Percentiles rank a stretch among this genome's conserved stretches.
Evolutionary conservation across 2,888 invertebrate genomes (phyloP).

Genomic region (Agonopterix subpropinquella): DNA sequence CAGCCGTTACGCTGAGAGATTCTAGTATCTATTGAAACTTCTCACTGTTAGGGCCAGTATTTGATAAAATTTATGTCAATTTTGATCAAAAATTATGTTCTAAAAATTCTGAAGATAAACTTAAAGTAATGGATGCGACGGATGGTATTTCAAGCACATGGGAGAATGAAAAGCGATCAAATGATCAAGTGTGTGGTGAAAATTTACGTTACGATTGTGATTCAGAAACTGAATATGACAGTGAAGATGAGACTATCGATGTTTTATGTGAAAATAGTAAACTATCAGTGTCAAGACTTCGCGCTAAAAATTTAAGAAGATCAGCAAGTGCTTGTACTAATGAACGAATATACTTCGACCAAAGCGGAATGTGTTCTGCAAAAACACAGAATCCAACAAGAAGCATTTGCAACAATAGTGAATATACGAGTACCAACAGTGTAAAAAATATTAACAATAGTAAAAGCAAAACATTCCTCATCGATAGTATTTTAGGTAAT

Average conservation of each 20-base stretch:
- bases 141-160: conserved; percentile 67
- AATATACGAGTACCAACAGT: conserved; percentile 26
- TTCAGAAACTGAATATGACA: conserved; percentile 54
- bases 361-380: conserved; percentile 34
- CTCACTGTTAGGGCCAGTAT: conserved; percentile 12
- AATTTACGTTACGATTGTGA: conserved; percentile 39
- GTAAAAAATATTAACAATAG: conserved; percentile 28
- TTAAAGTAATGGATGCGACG: conserved; percentile 41
- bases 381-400: conserved; percentile 33
- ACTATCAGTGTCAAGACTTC: conserved; percentile 12
- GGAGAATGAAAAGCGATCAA: conserved; percentile 37
- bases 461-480: conserved; percentile 72
- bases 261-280: conserved; percentile 66
- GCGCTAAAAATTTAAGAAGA: conserved; percentile 26
- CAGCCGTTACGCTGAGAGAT: conserved; percentile 24
- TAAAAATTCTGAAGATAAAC: neutral
- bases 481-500: conserved; percentile 73
- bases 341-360: conserved; percentile 29
- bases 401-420: conserved; percentile 28
- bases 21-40: conserved; percentile 26
- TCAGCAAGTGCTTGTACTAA: too few relatives aligned
- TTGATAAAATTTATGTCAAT: neutral
- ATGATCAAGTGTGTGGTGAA: conserved; percentile 27
- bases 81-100: neutral
- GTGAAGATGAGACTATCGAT: conserved; percentile 69